phyloP scores from a whole-genome alignment of 2,113 vertebrate genomes.

The Myocastor coypus region DNA sequence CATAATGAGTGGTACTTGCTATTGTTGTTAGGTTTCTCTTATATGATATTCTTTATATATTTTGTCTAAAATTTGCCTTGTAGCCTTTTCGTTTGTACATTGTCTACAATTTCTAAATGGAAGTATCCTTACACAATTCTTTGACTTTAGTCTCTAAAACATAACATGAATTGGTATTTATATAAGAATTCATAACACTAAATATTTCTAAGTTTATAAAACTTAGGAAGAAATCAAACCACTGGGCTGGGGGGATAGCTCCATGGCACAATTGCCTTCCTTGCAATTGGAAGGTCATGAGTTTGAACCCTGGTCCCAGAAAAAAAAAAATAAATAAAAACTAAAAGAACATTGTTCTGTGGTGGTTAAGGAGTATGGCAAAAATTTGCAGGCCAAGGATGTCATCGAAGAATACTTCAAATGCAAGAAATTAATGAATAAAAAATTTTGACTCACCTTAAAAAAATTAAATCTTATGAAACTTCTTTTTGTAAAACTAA shows the following conservation, averaged over 20 bases:
- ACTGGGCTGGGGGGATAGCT: too few species aligned
- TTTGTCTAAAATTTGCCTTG: background rate
- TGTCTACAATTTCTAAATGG: background rate
- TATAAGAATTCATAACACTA: background rate
- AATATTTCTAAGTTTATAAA: background rate
- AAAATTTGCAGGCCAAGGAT: too few species aligned
- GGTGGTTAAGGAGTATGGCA: too few species aligned
- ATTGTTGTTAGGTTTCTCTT: background rate
- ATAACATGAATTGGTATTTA: background rate
- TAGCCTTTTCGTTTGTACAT: background rate
- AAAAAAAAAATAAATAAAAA: too few species aligned
- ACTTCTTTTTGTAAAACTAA: background rate
- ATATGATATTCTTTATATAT: background rate
- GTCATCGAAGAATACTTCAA: too few species aligned
- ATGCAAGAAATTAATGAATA: too few species aligned
- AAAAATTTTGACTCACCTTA: too few species aligned
- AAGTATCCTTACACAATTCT: background rate
- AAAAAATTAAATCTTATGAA: background rate
- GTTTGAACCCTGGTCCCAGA: too few species aligned
- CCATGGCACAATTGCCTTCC: too few species aligned
- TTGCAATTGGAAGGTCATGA: too few species aligned
- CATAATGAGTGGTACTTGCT: background rate
- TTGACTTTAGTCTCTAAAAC: constrained; percentile 39
- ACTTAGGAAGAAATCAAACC: too few species aligned
- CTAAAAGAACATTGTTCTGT: too few species aligned